Percentiles rank a stretch among this genome's conserved stretches.
These are phyloP conservation scores for Acleris emargana DNA, from an alignment of 2,888 invertebrate genomes.

Conservation along the genomic window DNA sequence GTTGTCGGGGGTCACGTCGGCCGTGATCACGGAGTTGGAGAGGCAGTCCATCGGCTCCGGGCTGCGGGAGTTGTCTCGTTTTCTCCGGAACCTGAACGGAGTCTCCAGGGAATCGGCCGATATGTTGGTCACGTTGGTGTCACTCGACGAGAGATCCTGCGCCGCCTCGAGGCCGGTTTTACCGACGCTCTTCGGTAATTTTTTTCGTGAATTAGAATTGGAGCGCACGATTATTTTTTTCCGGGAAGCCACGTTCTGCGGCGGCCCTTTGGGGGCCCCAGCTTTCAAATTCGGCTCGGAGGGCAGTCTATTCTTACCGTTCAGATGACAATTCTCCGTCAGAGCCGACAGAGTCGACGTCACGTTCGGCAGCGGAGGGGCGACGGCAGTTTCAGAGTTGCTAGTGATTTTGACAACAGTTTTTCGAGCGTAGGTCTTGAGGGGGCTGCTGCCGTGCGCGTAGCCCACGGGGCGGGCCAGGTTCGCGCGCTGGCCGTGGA, in stretches of 20 bases:
- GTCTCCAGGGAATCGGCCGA: constrained; percentile 76
- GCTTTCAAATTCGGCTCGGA: constrained; percentile 72
- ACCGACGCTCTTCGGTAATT: constrained; percentile 64
- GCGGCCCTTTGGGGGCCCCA: constrained; percentile 51
- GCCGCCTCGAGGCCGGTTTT: constrained; percentile 64
- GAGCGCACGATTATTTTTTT: constrained; percentile 76
- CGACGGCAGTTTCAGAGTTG: constrained; percentile 56
- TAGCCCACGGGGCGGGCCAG: constrained; percentile 70
- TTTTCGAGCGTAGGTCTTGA: constrained; percentile 73
- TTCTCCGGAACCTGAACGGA: constrained; percentile 73
- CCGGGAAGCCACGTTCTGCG: constrained; percentile 56
- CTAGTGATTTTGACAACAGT: constrained; percentile 56
- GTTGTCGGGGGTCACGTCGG: constrained; percentile 75
- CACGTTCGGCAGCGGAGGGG: constrained; percentile 62
- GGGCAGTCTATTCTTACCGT: constrained; percentile 72
- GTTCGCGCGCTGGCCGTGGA: constrained; percentile 76
- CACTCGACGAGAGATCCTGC: constrained; percentile 77
- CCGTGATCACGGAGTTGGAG: constrained; percentile 68
- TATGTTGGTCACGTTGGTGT: constrained; percentile 78
- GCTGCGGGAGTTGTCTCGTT: constrained; percentile 74
- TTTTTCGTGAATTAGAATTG: constrained; percentile 72
- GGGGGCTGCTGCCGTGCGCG: constrained; percentile 57
- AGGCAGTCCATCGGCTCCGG: constrained; percentile 79
- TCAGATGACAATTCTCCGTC: constrained; percentile 77
- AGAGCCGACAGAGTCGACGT: constrained; percentile 73